Evolutionary conservation across 2,797 vertebrate genomes (phyloP).

Genomic region (Liparis tanakae): DNA sequence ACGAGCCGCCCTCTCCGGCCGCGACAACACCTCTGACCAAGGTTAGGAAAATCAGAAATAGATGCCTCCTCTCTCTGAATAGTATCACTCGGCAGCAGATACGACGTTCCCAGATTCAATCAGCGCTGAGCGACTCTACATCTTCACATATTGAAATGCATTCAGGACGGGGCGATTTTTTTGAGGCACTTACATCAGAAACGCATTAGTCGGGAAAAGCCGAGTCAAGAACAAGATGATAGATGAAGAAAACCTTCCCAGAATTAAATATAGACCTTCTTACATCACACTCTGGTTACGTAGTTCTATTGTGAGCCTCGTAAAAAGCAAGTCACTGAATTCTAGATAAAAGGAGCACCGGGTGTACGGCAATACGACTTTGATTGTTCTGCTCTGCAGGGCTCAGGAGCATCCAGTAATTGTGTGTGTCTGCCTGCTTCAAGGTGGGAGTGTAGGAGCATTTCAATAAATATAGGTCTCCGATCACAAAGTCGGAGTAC

Average conservation of each 20-base stretch:
- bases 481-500: slow-evolving; percentile 16
- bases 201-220: slow-evolving; percentile 19
- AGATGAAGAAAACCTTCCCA: slow-evolving; percentile 19
- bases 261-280: slow-evolving; percentile 53
- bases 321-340: slow-evolving; percentile 51
- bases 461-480: slow-evolving; percentile 38
- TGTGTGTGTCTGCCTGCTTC: slow-evolving; percentile 41
- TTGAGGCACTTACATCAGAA: slow-evolving; percentile 37
- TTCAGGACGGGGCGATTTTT: slow-evolving; percentile 15
- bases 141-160: slow-evolving; percentile 6
- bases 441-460: slow-evolving; percentile 57
- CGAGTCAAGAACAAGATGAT: slow-evolving; percentile 24
- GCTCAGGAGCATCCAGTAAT: slow-evolving; percentile 40
- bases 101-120: slow-evolving; percentile 35
- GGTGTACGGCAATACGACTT: slow-evolving; percentile 41
- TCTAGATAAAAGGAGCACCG: slow-evolving; percentile 21
- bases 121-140: slow-evolving; percentile 16
- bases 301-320: slow-evolving; percentile 61
- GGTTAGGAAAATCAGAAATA: slow-evolving; percentile 33
- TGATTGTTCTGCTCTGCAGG: slow-evolving; percentile 35
- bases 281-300: slow-evolving; percentile 40
- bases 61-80: slow-evolving; percentile 42
- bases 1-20: slow-evolving; percentile 28
- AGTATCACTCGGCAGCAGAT: slow-evolving; percentile 31
- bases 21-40: slow-evolving; percentile 40